Evolutionary conservation across 1,140 invertebrate genomes (phyloP).

Genomic region (Drosophila saltans): DNA sequence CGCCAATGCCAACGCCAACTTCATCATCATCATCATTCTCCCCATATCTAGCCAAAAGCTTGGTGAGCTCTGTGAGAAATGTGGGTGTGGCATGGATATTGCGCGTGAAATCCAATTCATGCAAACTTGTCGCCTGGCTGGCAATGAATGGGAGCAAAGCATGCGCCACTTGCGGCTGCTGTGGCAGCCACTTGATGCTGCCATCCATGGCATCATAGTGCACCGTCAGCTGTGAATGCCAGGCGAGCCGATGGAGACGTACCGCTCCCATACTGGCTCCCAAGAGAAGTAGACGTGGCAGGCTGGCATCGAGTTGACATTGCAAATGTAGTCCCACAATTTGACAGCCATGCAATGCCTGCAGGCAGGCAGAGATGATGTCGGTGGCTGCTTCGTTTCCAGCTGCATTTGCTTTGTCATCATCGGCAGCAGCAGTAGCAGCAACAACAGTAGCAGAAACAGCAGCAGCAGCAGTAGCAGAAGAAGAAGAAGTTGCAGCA

Average conservation of each 20-base stretch:
- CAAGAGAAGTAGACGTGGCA: constrained; percentile 38
- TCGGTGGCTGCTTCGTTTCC: constrained; percentile 34
- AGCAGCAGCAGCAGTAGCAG: constrained; percentile 10
- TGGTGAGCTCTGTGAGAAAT: constrained; percentile 53
- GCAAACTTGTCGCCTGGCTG: constrained; percentile 51
- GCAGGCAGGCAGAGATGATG: constrained; percentile 28
- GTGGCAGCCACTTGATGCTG: constrained; percentile 71
- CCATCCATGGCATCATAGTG: constrained; percentile 63
- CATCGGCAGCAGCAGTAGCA: constrained; percentile 18
- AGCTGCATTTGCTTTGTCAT: constrained; percentile 47
- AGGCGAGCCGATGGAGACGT: constrained; percentile 53
- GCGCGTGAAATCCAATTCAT: constrained; percentile 70
- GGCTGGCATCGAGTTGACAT: constrained; percentile 60
- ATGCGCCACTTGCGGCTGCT: constrained; percentile 58
- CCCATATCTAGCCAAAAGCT: constrained; percentile 28
- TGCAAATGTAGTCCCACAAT: constrained; percentile 68
- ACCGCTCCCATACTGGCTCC: constrained; percentile 23
- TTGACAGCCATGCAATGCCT: constrained; percentile 28
- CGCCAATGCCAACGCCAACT: neutral
- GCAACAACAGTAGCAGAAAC: neutral
- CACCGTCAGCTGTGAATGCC: constrained; percentile 67
- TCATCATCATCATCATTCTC: neutral
- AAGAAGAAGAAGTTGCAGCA: neutral
- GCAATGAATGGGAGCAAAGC: constrained; percentile 55
- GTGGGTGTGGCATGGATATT: constrained; percentile 71